Base-by-base conservation (phyloP, 1,140 invertebrate genomes). In the Zaprionus lachaisei region DNA sequence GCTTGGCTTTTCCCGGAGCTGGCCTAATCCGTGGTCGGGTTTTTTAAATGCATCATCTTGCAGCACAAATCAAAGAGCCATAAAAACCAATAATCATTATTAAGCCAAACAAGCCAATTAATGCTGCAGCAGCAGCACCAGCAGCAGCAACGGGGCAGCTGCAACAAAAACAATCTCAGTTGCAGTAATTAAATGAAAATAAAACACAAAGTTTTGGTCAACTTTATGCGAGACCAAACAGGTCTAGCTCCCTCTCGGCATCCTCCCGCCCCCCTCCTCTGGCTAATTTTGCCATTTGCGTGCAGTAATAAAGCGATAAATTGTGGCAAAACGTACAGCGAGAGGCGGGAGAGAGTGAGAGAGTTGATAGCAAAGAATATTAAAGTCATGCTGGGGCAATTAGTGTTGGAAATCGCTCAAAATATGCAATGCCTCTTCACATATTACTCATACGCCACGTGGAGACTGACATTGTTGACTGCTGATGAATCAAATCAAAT, bases 61-160 rank as follows among this genome's bases (percentile, higher is more conserved):
- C 84, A 90, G 41, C 41, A 17, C 41, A 85, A 89, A 89, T 89
- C 84, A 89, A 89, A 90, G 85, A 90, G 85, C 83, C 85, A 85
- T 89, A 89, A 89, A 89, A 90, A 89, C 84, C 85, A 89, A 89
- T 89, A 89, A 89, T 89, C 85, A 89, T 89, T 89, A 89, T 89
- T 90, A 90, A 90, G 84, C 84, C 81, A 89, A 89, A 89, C 84
- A 89, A 89, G 84, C 84, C 84, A 89, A 90, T 89, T 89, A 89
- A 90, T 89, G 85, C 85, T 79, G 58, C 74, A 37, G 69, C 71
- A 11, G 58, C 73, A 44, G 69, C 71, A 11, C 28, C 73, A 37
- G 28, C 28, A 28, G 28, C 28, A 28, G 66, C 66, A 12, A 34
- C 31, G 31, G 31, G 15, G 20, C 68, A 67, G 38, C 68, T 60